Evolutionary conservation across 2,113 vertebrate genomes (phyloP), one percentile per base, ranked within the genome.

Genomic region (Tympanuchus pallidicinctus): DNA sequence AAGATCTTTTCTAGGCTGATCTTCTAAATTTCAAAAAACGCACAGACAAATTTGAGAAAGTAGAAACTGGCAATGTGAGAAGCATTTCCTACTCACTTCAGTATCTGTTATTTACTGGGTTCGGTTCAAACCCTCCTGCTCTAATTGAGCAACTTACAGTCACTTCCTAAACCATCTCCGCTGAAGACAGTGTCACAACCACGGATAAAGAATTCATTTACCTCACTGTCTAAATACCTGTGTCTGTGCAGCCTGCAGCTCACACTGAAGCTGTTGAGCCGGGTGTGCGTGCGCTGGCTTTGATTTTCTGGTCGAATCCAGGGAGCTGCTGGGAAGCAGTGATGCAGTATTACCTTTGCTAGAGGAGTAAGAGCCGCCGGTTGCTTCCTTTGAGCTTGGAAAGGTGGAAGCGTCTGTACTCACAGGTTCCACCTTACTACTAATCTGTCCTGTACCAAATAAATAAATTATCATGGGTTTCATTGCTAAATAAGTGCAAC

Each of bases 241-340:
- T 36, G 85, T 28, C n/a, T n/a, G 47, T 67, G 42, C n/a, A 66
- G 34, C 3, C 47, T 73, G 70, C 63, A 48, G 42, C 45, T 86
- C 57, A 24, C 45, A 34, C 42, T 48, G 70, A 56, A 48, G 11
- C 30, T 56, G 87, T 48, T 90, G 85, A 64, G 69, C 52, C 32
- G 48, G 36, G 17, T 27, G 57, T 0, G 3, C 87, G 65, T 90
- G 36, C 13, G 19, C 19, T 1, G 57, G 20, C 67, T 72, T 57
- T 27, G 50, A 27, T 32, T 81, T 95, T 52, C 85, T 85, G 32
- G 94, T n/a, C 25, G 95, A 92, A 64, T 52, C 67, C 59, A 82
- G 5, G 1, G 96, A 97, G 50, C 43, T 88, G 84, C 94, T 83
- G 65, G 97, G 64, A 22, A 96, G 96, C 61, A 96, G 94, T 0